Evolutionary conservation across 2,888 invertebrate species (phyloP).

Genomic region (Malthinus seriepunctatus): DNA sequence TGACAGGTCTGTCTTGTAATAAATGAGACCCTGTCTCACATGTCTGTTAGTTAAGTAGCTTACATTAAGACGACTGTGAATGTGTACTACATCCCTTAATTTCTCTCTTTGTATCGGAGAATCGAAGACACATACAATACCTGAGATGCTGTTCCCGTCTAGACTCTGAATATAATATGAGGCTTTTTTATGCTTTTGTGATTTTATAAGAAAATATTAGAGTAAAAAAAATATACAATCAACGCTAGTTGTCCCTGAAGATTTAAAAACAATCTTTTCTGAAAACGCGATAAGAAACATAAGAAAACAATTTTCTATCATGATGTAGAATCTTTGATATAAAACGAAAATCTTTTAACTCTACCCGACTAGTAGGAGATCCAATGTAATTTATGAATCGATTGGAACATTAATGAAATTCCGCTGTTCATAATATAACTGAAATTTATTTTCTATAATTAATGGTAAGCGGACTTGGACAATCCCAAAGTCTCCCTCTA

Average conservation of each 20-base stretch:
- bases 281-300: conserved; percentile 23
- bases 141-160: too few species aligned
- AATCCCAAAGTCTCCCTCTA: conserved; percentile 13
- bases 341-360: conserved; percentile 13
- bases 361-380: conserved; percentile 19
- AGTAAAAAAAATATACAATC: not conserved
- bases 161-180: too few species aligned
- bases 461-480: conserved; percentile 17
- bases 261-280: conserved; percentile 22
- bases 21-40: too few species aligned
- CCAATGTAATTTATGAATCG: conserved; percentile 28
- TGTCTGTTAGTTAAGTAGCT: too few species aligned
- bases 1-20: too few species aligned
- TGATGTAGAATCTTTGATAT: conserved; percentile 15
- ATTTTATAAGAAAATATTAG: too few species aligned
- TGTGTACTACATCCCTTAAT: too few species aligned
- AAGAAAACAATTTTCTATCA: conserved; percentile 26
- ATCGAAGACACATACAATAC: too few species aligned
- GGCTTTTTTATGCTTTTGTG: too few species aligned
- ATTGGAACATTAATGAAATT: conserved; percentile 29
- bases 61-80: too few species aligned
- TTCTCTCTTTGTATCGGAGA: too few species aligned
- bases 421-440: conserved; percentile 26
- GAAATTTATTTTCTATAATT: conserved; percentile 28
- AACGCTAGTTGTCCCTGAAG: not conserved